Conservation (phyloP, 2,113 vertebrate genomes). For the Callaeas wilsoni region DNA sequence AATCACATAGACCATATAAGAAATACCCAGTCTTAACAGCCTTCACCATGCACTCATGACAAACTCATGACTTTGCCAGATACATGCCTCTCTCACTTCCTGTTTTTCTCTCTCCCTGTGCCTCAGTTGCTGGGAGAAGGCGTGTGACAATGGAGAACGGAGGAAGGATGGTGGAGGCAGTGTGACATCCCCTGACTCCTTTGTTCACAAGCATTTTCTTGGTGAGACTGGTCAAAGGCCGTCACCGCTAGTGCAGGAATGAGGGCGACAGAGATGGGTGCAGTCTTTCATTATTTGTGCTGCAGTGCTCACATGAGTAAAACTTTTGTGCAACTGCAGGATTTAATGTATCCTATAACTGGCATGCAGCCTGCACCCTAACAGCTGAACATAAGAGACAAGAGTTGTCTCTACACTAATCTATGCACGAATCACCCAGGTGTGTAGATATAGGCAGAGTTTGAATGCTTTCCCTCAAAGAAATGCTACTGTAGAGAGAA, state of each 20-base stretch:
- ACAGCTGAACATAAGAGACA: background rate
- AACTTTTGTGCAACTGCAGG: background rate
- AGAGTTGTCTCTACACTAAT: background rate
- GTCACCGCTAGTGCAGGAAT: background rate
- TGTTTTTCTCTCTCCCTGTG: background rate
- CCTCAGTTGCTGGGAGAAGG: background rate
- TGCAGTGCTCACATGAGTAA: background rate
- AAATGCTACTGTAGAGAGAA: background rate
- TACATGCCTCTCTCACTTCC: fast-evolving
- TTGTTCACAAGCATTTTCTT: background rate
- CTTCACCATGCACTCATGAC: background rate
- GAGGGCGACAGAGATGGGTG: background rate
- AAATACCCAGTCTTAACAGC: background rate
- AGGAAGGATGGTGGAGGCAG: background rate
- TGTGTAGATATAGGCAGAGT: background rate
- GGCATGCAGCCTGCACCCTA: no score
- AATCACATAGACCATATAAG: background rate
- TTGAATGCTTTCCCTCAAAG: background rate
- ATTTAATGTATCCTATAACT: background rate
- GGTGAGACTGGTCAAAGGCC: background rate
- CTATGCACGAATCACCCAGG: background rate
- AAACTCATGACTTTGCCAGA: background rate
- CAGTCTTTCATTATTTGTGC: background rate
- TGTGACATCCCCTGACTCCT: background rate
- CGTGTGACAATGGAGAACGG: background rate